Evolutionary conservation across 2,888 invertebrate genomes (phyloP).

Genomic region (Drosophila acutilabella): DNA sequence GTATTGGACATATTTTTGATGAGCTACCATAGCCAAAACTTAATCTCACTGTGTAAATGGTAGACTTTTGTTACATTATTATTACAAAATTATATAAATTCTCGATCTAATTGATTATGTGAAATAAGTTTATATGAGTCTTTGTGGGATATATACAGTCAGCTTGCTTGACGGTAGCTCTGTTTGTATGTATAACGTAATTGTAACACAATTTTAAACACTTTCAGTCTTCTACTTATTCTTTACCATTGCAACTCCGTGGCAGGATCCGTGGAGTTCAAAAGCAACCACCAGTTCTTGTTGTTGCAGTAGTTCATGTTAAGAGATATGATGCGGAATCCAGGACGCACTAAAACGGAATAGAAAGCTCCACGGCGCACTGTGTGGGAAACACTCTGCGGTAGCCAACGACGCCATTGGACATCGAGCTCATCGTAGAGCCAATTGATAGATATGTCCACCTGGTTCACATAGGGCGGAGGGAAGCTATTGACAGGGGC

Average conservation of each 20-base stretch:
- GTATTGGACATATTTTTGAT: too few species aligned
- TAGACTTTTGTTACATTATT: too few species aligned
- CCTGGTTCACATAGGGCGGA: constrained; percentile 92
- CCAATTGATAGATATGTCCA: constrained; percentile 95
- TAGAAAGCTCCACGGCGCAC: constrained; percentile 96
- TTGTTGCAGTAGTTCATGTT: constrained; percentile 99
- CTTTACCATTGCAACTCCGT: constrained; percentile 94
- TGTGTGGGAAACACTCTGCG: constrained; percentile 93
- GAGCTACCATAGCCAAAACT: too few species aligned
- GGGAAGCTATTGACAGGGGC: constrained; percentile 98
- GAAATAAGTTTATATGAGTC: too few species aligned
- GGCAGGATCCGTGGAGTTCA: constrained; percentile 98
- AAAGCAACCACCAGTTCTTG: constrained; percentile 97
- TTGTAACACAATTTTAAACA: too few species aligned
- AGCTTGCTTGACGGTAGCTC: too few species aligned
- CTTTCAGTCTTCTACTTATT: too few species aligned
- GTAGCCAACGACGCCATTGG: constrained; percentile 96
- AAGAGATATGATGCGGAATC: constrained; percentile 96
- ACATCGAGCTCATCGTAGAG: constrained; percentile 95
- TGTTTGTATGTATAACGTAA: too few species aligned
- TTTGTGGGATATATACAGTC: too few species aligned
- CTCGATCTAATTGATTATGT: too few species aligned
- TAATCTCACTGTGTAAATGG: too few species aligned
- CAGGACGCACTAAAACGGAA: constrained; percentile 94
- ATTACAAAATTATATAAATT: too few species aligned